Percentiles rank a stretch among this genome's conserved stretches.
phyloP scores from a whole-genome alignment of 2,888 invertebrate species.

The Pyrgus malvae region DNA sequence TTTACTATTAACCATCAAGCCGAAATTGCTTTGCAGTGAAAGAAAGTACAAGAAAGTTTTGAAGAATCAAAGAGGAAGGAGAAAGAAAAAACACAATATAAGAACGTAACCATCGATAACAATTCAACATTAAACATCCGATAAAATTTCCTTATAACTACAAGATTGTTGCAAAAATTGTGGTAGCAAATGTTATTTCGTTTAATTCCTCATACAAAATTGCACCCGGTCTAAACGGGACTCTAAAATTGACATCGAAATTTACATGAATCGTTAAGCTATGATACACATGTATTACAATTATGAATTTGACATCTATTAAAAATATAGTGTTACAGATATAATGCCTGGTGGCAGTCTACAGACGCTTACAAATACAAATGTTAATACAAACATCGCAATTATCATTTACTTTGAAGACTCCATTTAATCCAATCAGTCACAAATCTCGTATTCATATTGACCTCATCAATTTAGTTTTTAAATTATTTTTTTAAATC shows the following conservation, averaged over 20 bases:
- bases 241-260: slow-evolving; percentile 79
- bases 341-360: slow-evolving; percentile 31
- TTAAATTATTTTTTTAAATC: too few species aligned
- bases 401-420: background rate
- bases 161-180: slow-evolving; percentile 70
- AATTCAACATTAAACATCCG: slow-evolving; percentile 60
- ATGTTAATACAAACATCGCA: slow-evolving; percentile 17
- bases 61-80: slow-evolving; percentile 27
- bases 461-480: too few species aligned
- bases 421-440: slow-evolving; percentile 5
- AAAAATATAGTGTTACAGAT: slow-evolving; percentile 60
- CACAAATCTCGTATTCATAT: background rate
- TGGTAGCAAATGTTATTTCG: slow-evolving; percentile 63
- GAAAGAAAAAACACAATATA: slow-evolving; percentile 41
- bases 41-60: slow-evolving; percentile 33
- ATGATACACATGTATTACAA: slow-evolving; percentile 65
- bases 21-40: slow-evolving; percentile 13
- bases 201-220: slow-evolving; percentile 56
- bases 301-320: slow-evolving; percentile 76
- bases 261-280: slow-evolving; percentile 74
- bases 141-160: slow-evolving; percentile 52
- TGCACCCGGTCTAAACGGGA: slow-evolving; percentile 57
- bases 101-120: slow-evolving; percentile 55
- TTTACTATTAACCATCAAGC: slow-evolving; percentile 16
- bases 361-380: slow-evolving; percentile 20